phyloP scores from a whole-genome alignment of 2,113 vertebrate genomes.

The Podarcis cretensis region DNA sequence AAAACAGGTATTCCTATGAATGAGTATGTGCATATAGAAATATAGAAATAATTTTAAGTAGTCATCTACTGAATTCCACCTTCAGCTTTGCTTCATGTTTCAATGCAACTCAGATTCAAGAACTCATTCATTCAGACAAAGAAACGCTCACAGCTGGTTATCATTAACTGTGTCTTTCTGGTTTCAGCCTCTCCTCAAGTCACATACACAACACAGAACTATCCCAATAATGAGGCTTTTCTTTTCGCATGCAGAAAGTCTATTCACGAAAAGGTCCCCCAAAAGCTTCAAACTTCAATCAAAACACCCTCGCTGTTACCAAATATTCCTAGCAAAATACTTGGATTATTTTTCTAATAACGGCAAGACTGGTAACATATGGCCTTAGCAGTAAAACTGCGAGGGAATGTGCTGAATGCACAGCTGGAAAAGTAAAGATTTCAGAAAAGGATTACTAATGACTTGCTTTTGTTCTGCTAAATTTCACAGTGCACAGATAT shows the following conservation, averaged over 20 bases:
- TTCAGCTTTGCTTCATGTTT: neutral
- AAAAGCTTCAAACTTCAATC: neutral
- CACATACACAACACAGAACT: neutral
- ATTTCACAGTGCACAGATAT: neutral
- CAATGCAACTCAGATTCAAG: neutral
- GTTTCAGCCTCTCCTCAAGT: neutral
- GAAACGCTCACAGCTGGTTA: slow-evolving; percentile 1
- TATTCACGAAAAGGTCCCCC: neutral
- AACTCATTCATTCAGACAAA: neutral
- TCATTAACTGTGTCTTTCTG: neutral
- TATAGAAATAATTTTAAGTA: neutral
- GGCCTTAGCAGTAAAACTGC: neutral
- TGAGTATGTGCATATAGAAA: neutral
- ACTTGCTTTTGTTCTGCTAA: neutral
- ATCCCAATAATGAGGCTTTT: neutral
- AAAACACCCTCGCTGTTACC: neutral
- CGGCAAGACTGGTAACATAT: neutral
- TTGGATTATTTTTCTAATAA: neutral
- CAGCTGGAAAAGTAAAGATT: neutral
- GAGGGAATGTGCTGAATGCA: too few species aligned
- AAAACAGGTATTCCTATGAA: neutral
- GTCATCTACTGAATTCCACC: neutral
- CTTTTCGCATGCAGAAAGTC: neutral
- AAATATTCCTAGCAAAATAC: neutral
- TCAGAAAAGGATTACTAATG: neutral